These are phyloP conservation scores for Lithobates pipiens DNA, from an alignment of 2,797 vertebrate genomes.

Conservation along the genomic window DNA sequence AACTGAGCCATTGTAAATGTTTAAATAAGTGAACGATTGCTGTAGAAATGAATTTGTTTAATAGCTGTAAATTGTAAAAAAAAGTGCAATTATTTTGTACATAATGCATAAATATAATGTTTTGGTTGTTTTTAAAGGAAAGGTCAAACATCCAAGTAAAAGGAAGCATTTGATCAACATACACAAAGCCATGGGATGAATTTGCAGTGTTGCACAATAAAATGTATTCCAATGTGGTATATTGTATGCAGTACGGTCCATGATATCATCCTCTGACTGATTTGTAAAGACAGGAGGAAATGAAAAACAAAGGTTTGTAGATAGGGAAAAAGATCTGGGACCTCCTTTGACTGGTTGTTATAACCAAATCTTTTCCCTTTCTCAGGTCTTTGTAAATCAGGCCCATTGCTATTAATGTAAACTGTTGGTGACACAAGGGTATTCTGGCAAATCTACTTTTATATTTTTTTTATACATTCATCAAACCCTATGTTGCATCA, in stretches of 20 bases:
- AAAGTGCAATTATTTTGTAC: constrained; percentile 56
- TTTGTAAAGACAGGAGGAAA: neutral
- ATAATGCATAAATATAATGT: constrained; percentile 28
- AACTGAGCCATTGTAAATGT: constrained; percentile 83
- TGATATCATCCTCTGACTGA: neutral
- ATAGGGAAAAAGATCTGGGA: neutral
- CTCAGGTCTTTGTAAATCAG: neutral
- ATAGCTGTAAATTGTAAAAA: constrained; percentile 78
- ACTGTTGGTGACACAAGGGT: neutral
- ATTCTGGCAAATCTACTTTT: too few species aligned
- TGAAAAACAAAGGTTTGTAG: neutral
- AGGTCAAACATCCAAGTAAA: constrained; percentile 50
- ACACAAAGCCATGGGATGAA: constrained; percentile 35
- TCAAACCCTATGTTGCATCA: neutral
- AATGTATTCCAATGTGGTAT: neutral
- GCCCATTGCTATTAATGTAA: neutral
- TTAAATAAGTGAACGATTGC: constrained; percentile 68
- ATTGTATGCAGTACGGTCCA: neutral
- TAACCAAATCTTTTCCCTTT: neutral
- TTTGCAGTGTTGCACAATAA: constrained; percentile 31
- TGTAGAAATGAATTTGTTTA: constrained; percentile 78
- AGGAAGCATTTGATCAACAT: constrained; percentile 39
- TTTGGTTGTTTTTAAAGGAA: constrained; percentile 29
- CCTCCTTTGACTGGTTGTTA: neutral
- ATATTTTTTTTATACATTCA: neutral